Percentiles rank a stretch among this genome's conserved stretches.
Conservation (phyloP, 2,888 invertebrate species). For the Andrena minutula region DNA sequence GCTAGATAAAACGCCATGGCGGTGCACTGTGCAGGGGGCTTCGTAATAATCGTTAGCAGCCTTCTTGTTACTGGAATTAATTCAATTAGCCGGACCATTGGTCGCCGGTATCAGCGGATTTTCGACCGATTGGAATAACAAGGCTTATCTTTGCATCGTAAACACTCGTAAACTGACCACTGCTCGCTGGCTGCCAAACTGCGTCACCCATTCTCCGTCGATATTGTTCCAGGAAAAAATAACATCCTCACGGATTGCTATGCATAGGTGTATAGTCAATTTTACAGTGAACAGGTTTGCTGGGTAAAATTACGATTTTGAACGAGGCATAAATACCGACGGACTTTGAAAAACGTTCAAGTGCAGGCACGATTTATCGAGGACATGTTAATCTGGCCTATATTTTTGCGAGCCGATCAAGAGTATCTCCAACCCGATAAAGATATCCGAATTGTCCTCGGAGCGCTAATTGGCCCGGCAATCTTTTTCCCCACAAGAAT, state of each 20-base stretch:
- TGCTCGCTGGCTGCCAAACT: slow-evolving; percentile 21
- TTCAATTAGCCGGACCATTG: slow-evolving; percentile 69
- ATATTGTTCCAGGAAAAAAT: slow-evolving; percentile 1
- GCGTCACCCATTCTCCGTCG: neutral
- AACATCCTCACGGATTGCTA: neutral
- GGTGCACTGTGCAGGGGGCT: neutral
- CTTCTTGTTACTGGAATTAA: slow-evolving; percentile 76
- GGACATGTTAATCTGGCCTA: neutral
- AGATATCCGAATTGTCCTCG: slow-evolving; percentile 11
- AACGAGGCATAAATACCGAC: no score
- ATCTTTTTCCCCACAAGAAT: slow-evolving; percentile 30
- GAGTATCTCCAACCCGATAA: neutral
- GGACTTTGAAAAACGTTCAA: neutral
- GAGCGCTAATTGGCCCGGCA: slow-evolving; percentile 25
- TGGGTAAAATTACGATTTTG: no score
- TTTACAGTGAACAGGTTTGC: no score
- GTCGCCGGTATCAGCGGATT: slow-evolving; percentile 55
- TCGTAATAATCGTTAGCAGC: slow-evolving; percentile 74
- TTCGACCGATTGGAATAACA: slow-evolving; percentile 70
- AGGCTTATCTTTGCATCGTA: slow-evolving; percentile 66
- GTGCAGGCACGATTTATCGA: neutral
- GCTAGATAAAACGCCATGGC: slow-evolving; percentile 34
- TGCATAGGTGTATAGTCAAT: no score
- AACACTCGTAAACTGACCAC: slow-evolving; percentile 27
- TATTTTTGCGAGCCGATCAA: neutral